Conservation (phyloP, 2,888 invertebrate species). For the Phasia obesa region DNA sequence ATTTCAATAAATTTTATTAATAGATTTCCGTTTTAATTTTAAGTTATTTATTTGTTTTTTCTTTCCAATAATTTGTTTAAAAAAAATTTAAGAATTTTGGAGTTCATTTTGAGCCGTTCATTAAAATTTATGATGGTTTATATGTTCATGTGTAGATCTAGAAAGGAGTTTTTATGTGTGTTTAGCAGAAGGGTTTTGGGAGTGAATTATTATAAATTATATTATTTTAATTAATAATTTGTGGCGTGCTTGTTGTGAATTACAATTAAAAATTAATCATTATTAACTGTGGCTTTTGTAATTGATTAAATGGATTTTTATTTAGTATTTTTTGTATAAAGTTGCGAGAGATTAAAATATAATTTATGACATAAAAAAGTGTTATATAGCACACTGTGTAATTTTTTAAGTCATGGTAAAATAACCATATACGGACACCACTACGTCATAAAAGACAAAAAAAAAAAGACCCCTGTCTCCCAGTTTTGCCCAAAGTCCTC, state of each 20-base stretch:
- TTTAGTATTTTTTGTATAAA: not conserved
- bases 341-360: no score
- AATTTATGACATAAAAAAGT: no score
- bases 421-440: no score
- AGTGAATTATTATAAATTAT: constrained; percentile 20
- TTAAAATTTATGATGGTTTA: constrained; percentile 55
- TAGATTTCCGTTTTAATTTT: constrained; percentile 42
- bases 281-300: constrained; percentile 34
- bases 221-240: constrained; percentile 26
- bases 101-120: constrained; percentile 35
- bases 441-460: no score
- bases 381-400: no score
- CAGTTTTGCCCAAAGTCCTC: no score
- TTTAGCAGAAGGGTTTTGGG: constrained; percentile 11
- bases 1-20: constrained; percentile 50
- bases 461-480: no score
- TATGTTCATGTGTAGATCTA: not conserved
- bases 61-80: constrained; percentile 9
- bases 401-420: no score
- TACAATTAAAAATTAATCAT: constrained; percentile 57
- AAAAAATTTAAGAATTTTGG: constrained; percentile 32
- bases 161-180: constrained; percentile 6
- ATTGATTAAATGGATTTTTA: constrained; percentile 30
- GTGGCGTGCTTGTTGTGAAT: constrained; percentile 19
- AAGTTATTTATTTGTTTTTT: constrained; percentile 7